Evolutionary conservation across 2,797 vertebrate species (phyloP), one percentile per base, ranked within the genome.

Genomic region (Heteromormyrus szaboi): DNA sequence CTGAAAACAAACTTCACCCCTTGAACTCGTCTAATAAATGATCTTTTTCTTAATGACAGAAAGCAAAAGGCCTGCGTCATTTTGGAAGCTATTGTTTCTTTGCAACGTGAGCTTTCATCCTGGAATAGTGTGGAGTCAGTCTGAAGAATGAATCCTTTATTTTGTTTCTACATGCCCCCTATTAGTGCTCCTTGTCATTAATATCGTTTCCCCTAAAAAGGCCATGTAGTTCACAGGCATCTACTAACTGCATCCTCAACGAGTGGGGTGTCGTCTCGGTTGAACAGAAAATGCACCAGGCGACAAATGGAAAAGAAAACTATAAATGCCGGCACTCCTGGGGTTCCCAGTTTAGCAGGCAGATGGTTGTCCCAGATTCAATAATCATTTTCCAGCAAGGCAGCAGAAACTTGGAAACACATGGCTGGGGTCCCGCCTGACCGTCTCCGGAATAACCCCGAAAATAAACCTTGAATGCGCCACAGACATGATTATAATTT

Each of bases 271-370:
- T 1, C 19, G 12, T n/a, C 22, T 85, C 48, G 4, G 37, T 33
- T 19, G 53, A 9, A 3, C 56, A 25, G 86, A 62, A 86, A 65
- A 68, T 87, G 56, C 86, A n/a, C 56, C 9, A 44, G 37, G 83
- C 83, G 76, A 81, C 62, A 33, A 88, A 56, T 44, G 68, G 65
- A 86, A 87, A 68, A 89, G 41, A 46, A 79, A 79, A 46, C 14
- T 44, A 87, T 90, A 85, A 89, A 85, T 79, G 87, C 50, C 51
- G 29, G 85, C 62, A 89, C 92, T 90, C 90, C 4, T 79, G 89
- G 90, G 91, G 89, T 87, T 92, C 90, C 89, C 90, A 91, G 90
- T 91, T 91, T 92, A 92, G 92, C 89, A 92, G 87, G 81, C 91
- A 87, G 88, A 91, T 91, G 89, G 90, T 53, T 92, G 92, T 89